Conservation (phyloP, 1,140 invertebrate genomes). For the Muscidifurax raptorellus region DNA sequence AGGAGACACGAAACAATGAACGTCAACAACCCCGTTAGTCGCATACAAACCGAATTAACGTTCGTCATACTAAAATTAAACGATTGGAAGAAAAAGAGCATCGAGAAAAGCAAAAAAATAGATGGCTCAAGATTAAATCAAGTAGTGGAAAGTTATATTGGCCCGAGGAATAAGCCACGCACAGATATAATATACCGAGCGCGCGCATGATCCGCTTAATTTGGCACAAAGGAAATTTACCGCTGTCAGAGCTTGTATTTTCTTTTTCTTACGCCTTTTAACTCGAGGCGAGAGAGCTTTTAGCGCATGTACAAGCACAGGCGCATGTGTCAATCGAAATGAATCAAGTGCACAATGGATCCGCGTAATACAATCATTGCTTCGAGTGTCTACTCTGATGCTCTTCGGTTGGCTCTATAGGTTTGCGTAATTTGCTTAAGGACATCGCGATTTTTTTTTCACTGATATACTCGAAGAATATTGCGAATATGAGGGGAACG, state of each 20-base stretch:
- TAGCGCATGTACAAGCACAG: background rate
- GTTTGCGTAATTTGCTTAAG: background rate
- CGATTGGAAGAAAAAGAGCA: background rate
- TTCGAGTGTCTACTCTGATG: background rate
- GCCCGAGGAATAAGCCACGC: background rate
- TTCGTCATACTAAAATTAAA: background rate
- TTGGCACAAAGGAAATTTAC: constrained; percentile 42
- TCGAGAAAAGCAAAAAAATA: background rate
- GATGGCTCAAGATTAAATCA: background rate
- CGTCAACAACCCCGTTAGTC: too few relatives aligned
- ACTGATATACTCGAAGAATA: too few relatives aligned
- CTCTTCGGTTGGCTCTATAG: background rate
- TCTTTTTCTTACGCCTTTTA: background rate
- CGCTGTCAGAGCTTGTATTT: constrained; percentile 2
- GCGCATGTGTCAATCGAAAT: constrained; percentile 30
- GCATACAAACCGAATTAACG: background rate
- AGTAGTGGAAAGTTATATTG: constrained; percentile 20
- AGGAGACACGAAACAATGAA: too few relatives aligned
- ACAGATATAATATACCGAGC: background rate
- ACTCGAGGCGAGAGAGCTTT: background rate
- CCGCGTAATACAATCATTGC: constrained; percentile 38
- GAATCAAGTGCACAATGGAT: constrained; percentile 26
- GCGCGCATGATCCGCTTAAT: constrained; percentile 16
- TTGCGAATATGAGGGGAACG: too few relatives aligned
- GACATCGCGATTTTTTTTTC: background rate